Base-by-base conservation (phyloP, 2,797 vertebrate species). In the Tauraco hartlaubi region DNA sequence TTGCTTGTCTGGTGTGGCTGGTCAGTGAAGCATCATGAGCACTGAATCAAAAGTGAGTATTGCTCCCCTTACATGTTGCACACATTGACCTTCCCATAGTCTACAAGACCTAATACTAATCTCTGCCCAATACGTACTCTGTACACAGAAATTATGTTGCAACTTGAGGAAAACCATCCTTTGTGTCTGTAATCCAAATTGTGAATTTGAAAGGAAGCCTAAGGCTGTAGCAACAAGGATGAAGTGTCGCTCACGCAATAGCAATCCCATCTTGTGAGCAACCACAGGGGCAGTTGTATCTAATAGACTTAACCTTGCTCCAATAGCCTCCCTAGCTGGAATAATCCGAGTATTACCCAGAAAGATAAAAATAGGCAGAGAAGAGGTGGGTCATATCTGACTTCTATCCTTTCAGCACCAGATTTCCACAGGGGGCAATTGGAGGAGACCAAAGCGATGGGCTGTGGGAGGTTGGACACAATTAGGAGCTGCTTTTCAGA, bases 61-160 rank as follows among this genome's bases (percentile, higher is more conserved):
- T 25, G 48, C 26, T 37, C 0, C 44, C 6, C 7, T 5, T 49
- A 5, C 0, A 1, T 7, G n/a, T 20, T 37, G 29, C 8, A 58
- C 44, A 6, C 9, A 1, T 6, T 39, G 56, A 33, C 33, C 52
- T 75, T 71, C 73, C 39, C 18, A 9, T 1, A 6, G 31, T 15
- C 52, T 39, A 9, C 41, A 23, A 49, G 35, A 31, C 31, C 58
- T 12, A 0, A 10, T 1, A 5, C 8, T 25, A 37, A 9, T 31
- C 37, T 12, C 31, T 12, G 4, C 21, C 28, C 37, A 22, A 1
- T 6, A 5, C 12, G 22, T 71, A 22, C 12, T 69, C 51, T 14
- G 29, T 43, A 18, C 5, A 0, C 15, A 22, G 35, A n/a, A 51
- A 43, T 17, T 1, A 1, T 2, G 11, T 5, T 33, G 39, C 12